A percentile compares a stretch with the other conserved stretches of the same genome.
Evolutionary conservation across 2,113 vertebrate genomes (phyloP).

Genomic region (Osmerus eperlanus): DNA sequence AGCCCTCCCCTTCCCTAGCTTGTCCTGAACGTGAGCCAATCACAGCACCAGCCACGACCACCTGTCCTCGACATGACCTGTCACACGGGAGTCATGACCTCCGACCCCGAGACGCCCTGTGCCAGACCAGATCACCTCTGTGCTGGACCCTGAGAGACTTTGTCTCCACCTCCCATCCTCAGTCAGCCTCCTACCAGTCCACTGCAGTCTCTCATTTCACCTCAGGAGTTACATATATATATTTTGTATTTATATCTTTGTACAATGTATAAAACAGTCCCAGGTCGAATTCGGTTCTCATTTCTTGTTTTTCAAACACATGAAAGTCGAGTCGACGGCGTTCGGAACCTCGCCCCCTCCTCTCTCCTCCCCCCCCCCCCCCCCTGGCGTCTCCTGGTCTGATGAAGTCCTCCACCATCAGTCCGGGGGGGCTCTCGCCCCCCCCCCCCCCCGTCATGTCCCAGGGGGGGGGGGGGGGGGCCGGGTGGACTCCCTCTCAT

Average conservation of each 20-base stretch:
- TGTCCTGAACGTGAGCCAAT: too few species aligned
- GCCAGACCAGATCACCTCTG: too few species aligned
- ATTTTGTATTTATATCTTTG: conserved; percentile 71
- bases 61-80: too few species aligned
- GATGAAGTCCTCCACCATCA: conserved; percentile 32
- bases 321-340: conserved; percentile 9
- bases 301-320: conserved; percentile 37
- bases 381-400: too few species aligned
- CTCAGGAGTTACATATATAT: conserved; percentile 50
- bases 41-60: too few species aligned
- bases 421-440: conserved; percentile 34
- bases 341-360: background rate
- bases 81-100: conserved; percentile 22
- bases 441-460: background rate
- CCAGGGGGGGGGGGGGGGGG: background rate
- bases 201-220: conserved; percentile 38
- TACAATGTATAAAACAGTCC: conserved; percentile 76
- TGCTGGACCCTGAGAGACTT: too few species aligned
- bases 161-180: conserved; percentile 15
- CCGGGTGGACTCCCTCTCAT: conserved; percentile 12
- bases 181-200: conserved; percentile 49
- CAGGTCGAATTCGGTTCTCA: conserved; percentile 44
- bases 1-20: too few species aligned
- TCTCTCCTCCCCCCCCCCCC: conserved; percentile 17
- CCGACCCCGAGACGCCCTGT: conserved; percentile 13